These are phyloP conservation scores for Scatophagus argus DNA, from an alignment of 2,113 vertebrate species.

Conservation along the genomic window DNA sequence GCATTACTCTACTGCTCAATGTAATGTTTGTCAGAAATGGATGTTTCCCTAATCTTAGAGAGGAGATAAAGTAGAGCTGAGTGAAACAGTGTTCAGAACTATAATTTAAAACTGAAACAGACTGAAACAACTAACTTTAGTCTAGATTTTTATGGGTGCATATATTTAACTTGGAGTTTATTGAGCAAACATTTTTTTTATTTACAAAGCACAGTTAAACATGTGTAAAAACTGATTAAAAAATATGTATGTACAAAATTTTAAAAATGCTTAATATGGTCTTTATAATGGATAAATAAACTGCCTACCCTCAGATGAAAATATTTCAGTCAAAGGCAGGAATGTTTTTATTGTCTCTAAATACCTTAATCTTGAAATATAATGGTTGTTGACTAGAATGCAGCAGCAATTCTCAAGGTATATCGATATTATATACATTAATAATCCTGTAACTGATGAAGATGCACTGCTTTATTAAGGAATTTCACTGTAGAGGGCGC, in stretches of 20 bases:
- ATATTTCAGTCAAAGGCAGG: neutral
- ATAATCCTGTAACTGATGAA: neutral
- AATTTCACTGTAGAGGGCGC: neutral
- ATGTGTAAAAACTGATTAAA: no score
- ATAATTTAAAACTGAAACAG: no score
- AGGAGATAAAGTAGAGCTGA: neutral
- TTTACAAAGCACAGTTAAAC: no score
- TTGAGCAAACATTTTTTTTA: neutral
- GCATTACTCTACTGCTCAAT: neutral
- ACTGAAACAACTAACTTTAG: no score
- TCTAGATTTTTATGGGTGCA: neutral
- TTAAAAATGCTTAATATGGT: neutral
- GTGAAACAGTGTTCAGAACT: neutral
- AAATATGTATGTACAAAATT: no score
- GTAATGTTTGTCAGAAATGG: neutral
- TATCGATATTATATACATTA: neutral
- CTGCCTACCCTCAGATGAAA: neutral
- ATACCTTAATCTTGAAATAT: neutral
- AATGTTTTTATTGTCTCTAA: neutral
- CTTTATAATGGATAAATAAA: neutral
- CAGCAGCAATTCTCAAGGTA: neutral
- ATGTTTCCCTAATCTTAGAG: neutral
- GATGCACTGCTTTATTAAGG: slow-evolving; percentile 2
- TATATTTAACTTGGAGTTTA: no score
- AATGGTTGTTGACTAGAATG: neutral